phyloP scores from a whole-genome alignment of 37 sponge, comb jelly and placozoan genomes.

The Cliona cf. orientalis region DNA sequence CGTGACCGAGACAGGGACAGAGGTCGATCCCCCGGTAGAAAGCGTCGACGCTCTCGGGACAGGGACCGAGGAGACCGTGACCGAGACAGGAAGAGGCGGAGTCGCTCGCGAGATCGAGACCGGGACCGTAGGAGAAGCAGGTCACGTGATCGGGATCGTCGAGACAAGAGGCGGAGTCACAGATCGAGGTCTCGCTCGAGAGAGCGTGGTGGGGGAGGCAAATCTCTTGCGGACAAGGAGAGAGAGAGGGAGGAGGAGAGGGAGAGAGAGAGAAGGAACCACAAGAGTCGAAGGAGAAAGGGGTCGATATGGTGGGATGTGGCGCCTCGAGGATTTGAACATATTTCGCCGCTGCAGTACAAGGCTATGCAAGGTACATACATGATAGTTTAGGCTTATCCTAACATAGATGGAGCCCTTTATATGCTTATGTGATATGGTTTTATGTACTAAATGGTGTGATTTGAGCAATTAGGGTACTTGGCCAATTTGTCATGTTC shows the following conservation, averaged over 20 bases:
- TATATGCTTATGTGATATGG: too few relatives aligned
- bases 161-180: background rate
- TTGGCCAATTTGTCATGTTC: background rate
- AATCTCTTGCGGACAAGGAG: background rate
- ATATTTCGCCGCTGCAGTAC: conserved; percentile 98
- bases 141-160: conserved; percentile 38
- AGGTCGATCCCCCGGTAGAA: background rate
- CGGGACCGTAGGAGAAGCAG: conserved; percentile 19
- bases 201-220: conserved; percentile 14
- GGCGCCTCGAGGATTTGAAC: conserved; percentile 97
- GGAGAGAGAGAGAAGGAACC: conserved; percentile 40
- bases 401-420: too few relatives aligned
- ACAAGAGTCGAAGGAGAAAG: conserved; percentile 51
- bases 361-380: conserved; percentile 96
- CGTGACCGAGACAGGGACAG: conserved; percentile 36
- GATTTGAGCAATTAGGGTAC: too few relatives aligned
- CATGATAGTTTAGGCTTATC: too few relatives aligned
- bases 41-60: background rate
- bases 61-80: conserved; percentile 6
- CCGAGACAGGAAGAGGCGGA: background rate
- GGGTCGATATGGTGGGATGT: conserved; percentile 93
- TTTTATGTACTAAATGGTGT: too few relatives aligned
- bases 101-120: background rate
- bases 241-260: conserved; percentile 6
- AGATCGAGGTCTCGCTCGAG: conserved; percentile 25